Evolutionary conservation across 2,113 vertebrate genomes (phyloP).

Genomic region (Colistium nudipinnis): DNA sequence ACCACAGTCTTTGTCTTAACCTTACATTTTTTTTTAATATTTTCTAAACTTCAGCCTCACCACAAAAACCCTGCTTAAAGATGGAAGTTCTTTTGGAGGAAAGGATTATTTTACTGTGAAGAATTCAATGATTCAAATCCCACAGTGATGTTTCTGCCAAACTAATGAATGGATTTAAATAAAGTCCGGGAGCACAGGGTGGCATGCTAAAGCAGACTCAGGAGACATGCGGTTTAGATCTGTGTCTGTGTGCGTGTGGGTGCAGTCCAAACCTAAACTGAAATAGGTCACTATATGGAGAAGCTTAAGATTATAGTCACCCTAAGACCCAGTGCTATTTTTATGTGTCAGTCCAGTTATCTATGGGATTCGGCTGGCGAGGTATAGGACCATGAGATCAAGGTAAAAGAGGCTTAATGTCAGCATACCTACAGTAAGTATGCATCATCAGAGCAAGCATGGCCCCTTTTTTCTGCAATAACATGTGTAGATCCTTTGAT

Average conservation of each 20-base stretch:
- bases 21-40: slow-evolving; percentile 3
- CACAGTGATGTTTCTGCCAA: background rate
- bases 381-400: background rate
- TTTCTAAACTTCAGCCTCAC: background rate
- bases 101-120: background rate
- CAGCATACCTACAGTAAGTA: background rate
- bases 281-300: slow-evolving; percentile 15
- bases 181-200: background rate
- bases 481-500: too few species aligned
- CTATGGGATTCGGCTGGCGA: background rate
- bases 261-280: background rate
- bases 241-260: background rate
- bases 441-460: background rate
- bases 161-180: slow-evolving; percentile 2
- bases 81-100: background rate
- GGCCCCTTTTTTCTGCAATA: background rate
- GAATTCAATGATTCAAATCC: slow-evolving; percentile 4
- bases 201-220: background rate
- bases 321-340: background rate
- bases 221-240: slow-evolving; percentile 19
- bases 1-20: background rate
- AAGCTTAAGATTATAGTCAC: background rate
- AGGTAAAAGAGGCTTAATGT: background rate
- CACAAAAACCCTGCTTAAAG: background rate
- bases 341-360: background rate